Percentiles rank a stretch among this genome's conserved stretches.
These are phyloP conservation scores for Ammospiza caudacuta DNA, from an alignment of 2,113 vertebrate genomes.

Conservation along the genomic window DNA sequence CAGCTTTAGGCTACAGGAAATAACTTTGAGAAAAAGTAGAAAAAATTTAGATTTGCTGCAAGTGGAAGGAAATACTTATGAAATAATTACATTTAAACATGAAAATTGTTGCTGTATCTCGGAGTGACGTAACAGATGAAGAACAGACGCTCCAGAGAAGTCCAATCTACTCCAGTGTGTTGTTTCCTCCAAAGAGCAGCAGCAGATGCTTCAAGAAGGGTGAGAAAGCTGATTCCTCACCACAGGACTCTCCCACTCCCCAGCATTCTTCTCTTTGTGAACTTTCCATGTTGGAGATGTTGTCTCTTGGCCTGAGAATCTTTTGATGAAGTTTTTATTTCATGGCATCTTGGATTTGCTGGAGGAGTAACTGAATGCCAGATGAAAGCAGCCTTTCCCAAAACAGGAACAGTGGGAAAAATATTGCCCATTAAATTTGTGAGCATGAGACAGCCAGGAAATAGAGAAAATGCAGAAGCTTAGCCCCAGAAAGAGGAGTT, in stretches of 20 bases:
- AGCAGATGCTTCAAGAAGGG: background rate
- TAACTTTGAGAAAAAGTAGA: background rate
- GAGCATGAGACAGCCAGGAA: background rate
- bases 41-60: background rate
- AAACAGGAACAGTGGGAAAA: background rate
- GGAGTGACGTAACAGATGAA: background rate
- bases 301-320: background rate
- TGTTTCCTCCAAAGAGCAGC: background rate
- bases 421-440: background rate
- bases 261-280: background rate
- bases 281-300: background rate
- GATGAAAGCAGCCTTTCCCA: background rate
- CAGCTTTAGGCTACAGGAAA: rapidly evolving
- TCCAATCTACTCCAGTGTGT: background rate
- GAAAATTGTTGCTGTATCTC: background rate
- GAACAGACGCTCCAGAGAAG: background rate
- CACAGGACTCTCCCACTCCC: background rate
- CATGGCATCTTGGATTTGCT: background rate
- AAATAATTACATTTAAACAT: background rate
- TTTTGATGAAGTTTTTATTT: background rate
- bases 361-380: background rate
- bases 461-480: background rate
- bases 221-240: background rate
- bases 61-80: background rate
- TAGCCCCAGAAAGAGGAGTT: background rate